Evolutionary conservation across 2,797 vertebrate genomes (phyloP), one percentile per base, ranked within the genome.

Genomic region (Craterocephalus amniculus): DNA sequence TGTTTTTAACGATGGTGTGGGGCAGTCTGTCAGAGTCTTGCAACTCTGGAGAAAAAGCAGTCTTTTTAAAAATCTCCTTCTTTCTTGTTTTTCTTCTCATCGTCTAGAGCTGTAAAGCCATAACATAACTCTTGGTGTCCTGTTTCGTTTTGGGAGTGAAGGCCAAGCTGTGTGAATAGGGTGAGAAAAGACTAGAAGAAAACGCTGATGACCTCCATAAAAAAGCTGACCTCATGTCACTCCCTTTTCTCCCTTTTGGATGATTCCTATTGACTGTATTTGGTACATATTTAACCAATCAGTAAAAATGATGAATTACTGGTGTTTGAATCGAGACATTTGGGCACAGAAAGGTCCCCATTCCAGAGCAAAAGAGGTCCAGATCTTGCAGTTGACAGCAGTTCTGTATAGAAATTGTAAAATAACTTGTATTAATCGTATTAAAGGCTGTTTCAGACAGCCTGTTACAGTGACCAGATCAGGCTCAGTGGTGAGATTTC

Each of bases 141-240:
- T 70, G 89, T 94, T 92, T 90, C 91, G 87, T 78, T 80, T 68
- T 88, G 87, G 86, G 88, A 93, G 93, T 87, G 85, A 89, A 79
- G 89, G 84, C 90, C 87, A 84, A 84, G 87, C 85, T 83, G 81
- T 87, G 77, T 90, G 88, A 94, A 86, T 83, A 85, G 84, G 82
- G 38, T 87, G 86, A 84, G 88, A 89, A 91, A 88, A 82, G 79
- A 90, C 91, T 94, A 90, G 85, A 87, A 85, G 89, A 92, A 82
- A 81, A 89, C 91, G 88, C 85, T 81, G 88, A 89, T 92, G 94
- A 91, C 91, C 87, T 88, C 79, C 87, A 88, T 87, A 90, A 90
- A 91, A 88, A 90, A 85, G 74, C 78, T 90, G 87, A 94, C 92
- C 90, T 91, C 87, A 85, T 54, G 55, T 83, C 83, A 61, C 79